Conservation (phyloP, 2,888 invertebrate genomes). For the Campaea margaritaria region DNA sequence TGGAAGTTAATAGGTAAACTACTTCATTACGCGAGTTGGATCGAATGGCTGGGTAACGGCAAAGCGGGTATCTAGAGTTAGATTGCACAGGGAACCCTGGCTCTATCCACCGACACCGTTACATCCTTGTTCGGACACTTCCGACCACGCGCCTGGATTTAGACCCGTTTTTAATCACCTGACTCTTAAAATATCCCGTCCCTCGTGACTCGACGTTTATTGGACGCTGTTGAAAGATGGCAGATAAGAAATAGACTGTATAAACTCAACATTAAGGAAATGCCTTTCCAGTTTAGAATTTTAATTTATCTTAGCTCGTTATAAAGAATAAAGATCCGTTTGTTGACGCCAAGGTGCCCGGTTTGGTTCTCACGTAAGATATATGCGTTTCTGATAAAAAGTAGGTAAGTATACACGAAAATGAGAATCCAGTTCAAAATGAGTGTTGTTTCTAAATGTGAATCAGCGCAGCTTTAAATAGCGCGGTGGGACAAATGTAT, state of each 20-base stretch:
- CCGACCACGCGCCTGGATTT: conserved; percentile 55
- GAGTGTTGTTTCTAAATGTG: conserved; percentile 19
- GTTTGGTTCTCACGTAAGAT: conserved; percentile 24
- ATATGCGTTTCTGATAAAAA: conserved; percentile 9
- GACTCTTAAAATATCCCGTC: conserved; percentile 44
- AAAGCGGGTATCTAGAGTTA: conserved; percentile 52
- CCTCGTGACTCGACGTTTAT: conserved; percentile 42
- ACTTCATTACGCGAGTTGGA: conserved; percentile 50
- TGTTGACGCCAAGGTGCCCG: conserved; percentile 5
- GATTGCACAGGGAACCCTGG: conserved; percentile 60
- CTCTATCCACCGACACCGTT: conserved; percentile 65
- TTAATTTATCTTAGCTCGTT: conserved; percentile 25
- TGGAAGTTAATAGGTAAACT: conserved; percentile 58
- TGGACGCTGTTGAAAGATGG: conserved; percentile 31
- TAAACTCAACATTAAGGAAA: conserved; percentile 33
- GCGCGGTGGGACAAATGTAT: conserved; percentile 17
- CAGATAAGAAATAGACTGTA: conserved; percentile 37
- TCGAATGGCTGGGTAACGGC: conserved; percentile 57
- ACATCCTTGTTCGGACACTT: conserved; percentile 65
- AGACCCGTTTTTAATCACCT: conserved; percentile 45
- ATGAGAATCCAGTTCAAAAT: conserved; percentile 3
- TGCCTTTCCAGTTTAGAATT: conserved; percentile 35
- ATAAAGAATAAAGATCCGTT: conserved; percentile 5
- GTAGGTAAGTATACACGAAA: conserved; percentile 8
- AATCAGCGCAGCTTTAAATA: conserved; percentile 9